A percentile compares a stretch with the other conserved stretches of the same genome.
Evolutionary conservation across 2,888 invertebrate genomes (phyloP).

Genomic region (Pteria penguin): DNA sequence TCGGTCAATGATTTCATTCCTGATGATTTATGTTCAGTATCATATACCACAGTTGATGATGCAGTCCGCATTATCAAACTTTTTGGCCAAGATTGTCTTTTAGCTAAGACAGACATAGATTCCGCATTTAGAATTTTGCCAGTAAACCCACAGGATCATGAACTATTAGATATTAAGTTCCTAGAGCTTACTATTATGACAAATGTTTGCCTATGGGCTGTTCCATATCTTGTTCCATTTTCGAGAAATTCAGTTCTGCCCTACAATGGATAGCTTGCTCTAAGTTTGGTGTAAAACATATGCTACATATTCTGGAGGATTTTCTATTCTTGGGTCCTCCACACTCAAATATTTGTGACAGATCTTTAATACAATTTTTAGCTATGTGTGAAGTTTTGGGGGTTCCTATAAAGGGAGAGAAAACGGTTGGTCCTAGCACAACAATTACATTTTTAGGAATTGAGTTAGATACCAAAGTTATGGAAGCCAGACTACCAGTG

Average conservation of each 20-base stretch:
- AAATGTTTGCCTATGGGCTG: slow-evolving; percentile 24
- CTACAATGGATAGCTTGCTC: slow-evolving; percentile 24
- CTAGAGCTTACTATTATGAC: neutral
- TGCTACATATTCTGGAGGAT: slow-evolving; percentile 28
- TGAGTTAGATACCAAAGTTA: slow-evolving; percentile 28
- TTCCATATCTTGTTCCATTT: slow-evolving; percentile 19
- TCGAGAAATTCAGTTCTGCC: slow-evolving; percentile 24
- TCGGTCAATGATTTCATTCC: slow-evolving; percentile 27
- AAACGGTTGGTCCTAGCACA: slow-evolving; percentile 25
- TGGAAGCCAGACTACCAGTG: slow-evolving; percentile 30
- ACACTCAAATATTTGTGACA: neutral
- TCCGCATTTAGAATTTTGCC: no score
- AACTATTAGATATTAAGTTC: slow-evolving; percentile 18
- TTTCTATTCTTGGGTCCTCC: slow-evolving; percentile 20
- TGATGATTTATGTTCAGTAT: neutral
- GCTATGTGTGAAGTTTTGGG: slow-evolving; percentile 16
- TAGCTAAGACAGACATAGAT: no score
- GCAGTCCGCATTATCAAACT: no score
- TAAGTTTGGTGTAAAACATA: neutral
- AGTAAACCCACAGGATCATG: no score
- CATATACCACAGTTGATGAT: no score
- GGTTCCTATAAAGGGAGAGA: slow-evolving; percentile 35
- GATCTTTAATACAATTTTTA: slow-evolving; percentile 3
- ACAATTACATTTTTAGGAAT: slow-evolving; percentile 39
- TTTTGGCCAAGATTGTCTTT: no score